Percentiles rank a stretch among this genome's conserved stretches.
Conservation (phyloP, 2,888 invertebrate species). For the Idaea biselata region DNA sequence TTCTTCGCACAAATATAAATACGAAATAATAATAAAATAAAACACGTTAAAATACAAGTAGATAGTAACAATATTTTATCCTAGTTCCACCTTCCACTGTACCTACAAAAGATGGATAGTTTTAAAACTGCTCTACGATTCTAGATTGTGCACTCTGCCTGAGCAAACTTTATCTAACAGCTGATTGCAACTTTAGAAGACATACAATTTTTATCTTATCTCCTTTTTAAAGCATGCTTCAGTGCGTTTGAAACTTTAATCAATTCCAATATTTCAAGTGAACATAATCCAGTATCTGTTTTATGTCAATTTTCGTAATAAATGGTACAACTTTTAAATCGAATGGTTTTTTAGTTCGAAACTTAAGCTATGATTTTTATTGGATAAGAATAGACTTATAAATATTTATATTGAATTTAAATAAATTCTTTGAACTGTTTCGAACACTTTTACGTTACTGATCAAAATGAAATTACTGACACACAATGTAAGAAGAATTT, state of each 20-base stretch:
- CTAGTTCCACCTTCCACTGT: constrained; percentile 38
- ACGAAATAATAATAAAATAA: constrained; percentile 15
- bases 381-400: neutral
- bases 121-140: constrained; percentile 64
- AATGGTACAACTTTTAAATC: neutral
- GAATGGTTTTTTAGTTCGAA: neutral
- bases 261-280: constrained; percentile 3
- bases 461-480: too few species aligned
- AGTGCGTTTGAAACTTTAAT: constrained; percentile 9
- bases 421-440: neutral
- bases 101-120: constrained; percentile 52
- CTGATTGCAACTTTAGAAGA: constrained; percentile 64
- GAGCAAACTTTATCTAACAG: constrained; percentile 68
- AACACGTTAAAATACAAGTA: constrained; percentile 9
- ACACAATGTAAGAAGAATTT: too few species aligned
- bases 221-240: constrained; percentile 33
- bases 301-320: constrained; percentile 6
- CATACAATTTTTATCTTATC: constrained; percentile 50
- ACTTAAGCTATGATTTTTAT: neutral
- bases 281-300: constrained; percentile 7
- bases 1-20: too few species aligned
- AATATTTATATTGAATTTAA: too few species aligned
- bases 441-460: neutral
- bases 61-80: constrained; percentile 35
- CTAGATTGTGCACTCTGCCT: constrained; percentile 57